These are phyloP conservation scores for Poecile montanus DNA, from an alignment of 2,797 vertebrate genomes.

Conservation along the genomic window DNA sequence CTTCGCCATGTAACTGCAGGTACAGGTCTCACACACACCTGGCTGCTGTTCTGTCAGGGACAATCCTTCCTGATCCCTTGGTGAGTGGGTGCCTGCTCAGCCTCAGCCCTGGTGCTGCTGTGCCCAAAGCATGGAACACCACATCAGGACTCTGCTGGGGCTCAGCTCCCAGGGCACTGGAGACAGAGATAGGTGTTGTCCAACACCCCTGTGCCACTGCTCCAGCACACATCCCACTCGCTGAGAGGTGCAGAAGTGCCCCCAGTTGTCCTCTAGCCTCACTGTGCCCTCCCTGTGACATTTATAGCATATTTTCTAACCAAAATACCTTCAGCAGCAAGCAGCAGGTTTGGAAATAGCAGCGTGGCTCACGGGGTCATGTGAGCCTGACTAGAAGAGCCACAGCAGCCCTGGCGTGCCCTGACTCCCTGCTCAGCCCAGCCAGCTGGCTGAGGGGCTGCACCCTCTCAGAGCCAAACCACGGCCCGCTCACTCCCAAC, in stretches of 20 bases:
- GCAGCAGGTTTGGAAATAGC: conserved; percentile 56
- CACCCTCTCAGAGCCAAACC: background rate
- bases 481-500: accelerated
- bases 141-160: accelerated
- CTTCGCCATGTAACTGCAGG: accelerated
- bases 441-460: conserved; percentile 4
- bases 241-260: background rate
- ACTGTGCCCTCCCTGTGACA: background rate
- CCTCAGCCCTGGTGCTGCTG: background rate
- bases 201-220: background rate
- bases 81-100: accelerated
- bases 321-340: conserved; percentile 45
- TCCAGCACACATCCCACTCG: accelerated
- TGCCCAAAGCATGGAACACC: background rate
- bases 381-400: background rate
- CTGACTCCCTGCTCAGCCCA: background rate
- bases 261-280: background rate
- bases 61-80: background rate
- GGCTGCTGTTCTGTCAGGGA: background rate
- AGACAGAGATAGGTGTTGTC: background rate
- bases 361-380: background rate
- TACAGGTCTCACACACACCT: background rate
- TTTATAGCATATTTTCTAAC: conserved; percentile 42
- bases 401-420: background rate
- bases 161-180: background rate